Evolutionary conservation across 2,797 vertebrate genomes (phyloP).

Genomic region (Enoplosus armatus): DNA sequence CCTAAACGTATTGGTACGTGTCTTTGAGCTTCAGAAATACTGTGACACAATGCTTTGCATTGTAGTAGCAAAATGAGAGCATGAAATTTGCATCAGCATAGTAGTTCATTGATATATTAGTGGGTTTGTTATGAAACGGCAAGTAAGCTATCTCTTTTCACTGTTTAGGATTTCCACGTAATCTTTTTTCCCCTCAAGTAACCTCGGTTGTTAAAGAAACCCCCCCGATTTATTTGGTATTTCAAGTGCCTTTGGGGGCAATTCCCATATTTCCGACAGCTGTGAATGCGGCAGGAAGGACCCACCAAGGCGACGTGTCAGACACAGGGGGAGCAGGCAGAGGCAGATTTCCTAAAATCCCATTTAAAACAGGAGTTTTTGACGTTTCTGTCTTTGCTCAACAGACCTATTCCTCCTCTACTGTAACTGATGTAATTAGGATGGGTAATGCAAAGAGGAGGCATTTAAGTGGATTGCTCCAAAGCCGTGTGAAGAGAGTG

Average conservation of each 20-base stretch:
- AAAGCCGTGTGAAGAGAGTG: background rate
- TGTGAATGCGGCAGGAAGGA: constrained; percentile 43
- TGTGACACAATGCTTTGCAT: background rate
- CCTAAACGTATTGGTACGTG: background rate
- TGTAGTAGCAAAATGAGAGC: background rate
- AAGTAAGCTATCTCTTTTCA: rapidly evolving
- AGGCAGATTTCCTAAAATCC: background rate
- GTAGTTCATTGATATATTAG: background rate
- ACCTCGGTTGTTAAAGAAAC: rapidly evolving
- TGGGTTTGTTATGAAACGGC: background rate
- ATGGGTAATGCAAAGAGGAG: background rate
- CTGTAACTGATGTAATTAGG: background rate
- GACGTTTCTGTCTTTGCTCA: background rate
- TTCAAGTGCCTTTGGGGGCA: rapidly evolving
- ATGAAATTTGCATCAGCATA: background rate
- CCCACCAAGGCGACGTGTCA: constrained; percentile 72
- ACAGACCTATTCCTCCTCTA: too few relatives aligned
- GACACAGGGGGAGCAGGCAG: background rate
- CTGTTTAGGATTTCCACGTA: background rate
- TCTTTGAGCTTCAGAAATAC: background rate
- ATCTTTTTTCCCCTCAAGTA: rapidly evolving
- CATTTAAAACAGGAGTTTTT: background rate
- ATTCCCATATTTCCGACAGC: background rate
- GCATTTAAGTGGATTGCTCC: background rate
- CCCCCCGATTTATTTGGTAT: background rate